These are phyloP conservation scores for Microctenopoma stevenorrisi DNA, from an alignment of 2,797 vertebrate species.

Conservation along the genomic window DNA sequence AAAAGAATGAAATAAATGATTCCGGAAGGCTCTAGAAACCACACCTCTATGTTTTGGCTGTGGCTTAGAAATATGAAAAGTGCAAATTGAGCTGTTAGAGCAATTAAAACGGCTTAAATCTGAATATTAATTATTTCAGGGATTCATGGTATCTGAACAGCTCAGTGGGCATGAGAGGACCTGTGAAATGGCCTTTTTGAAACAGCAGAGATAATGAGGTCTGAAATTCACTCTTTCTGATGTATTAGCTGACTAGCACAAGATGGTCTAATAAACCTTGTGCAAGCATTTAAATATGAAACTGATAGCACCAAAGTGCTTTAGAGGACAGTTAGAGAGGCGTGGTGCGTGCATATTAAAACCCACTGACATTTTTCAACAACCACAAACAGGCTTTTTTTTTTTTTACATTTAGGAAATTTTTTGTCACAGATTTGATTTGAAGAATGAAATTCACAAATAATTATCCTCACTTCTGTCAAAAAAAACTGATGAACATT, in stretches of 20 bases:
- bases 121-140: conserved; percentile 70
- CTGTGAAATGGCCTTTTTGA: conserved; percentile 63
- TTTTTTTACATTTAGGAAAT: not conserved
- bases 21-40: conserved; percentile 41
- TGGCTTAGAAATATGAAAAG: conserved; percentile 43
- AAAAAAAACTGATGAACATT: too few relatives aligned
- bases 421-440: not conserved
- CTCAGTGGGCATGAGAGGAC: conserved; percentile 56
- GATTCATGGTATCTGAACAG: conserved; percentile 55
- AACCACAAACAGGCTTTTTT: not conserved
- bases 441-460: not conserved
- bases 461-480: not conserved
- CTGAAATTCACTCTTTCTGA: conserved; percentile 61
- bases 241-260: conserved; percentile 49
- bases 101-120: conserved; percentile 66
- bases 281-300: conserved; percentile 52
- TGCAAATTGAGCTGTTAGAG: conserved; percentile 53
- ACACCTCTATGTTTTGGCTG: conserved; percentile 44
- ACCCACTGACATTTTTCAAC: not conserved
- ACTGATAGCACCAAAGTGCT: conserved; percentile 60
- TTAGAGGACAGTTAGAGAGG: conserved; percentile 49
- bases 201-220: conserved; percentile 64
- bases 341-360: conserved; percentile 12
- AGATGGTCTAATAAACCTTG: conserved; percentile 45
- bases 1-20: conserved; percentile 49